A percentile compares a stretch with the other conserved stretches of the same genome.
These are phyloP conservation scores for Phenacoccus solenopsis DNA, from an alignment of 1,140 invertebrate species.

Conservation along the genomic window DNA sequence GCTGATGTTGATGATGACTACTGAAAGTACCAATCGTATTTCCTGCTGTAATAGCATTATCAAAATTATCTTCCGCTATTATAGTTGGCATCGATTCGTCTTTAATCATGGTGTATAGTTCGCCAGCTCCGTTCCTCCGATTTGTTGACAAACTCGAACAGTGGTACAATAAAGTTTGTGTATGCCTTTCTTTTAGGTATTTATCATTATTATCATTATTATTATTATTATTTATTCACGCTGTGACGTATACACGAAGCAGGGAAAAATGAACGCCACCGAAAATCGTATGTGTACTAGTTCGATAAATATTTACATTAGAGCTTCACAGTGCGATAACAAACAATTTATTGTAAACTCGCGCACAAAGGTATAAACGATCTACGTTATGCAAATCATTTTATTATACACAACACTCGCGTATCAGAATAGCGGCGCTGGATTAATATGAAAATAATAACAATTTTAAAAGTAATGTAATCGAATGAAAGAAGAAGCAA, in stretches of 20 bases:
- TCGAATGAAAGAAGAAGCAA: not conserved
- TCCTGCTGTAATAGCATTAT: not conserved
- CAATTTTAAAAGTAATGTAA: not conserved
- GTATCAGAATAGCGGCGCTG: no score
- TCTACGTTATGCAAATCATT: constrained; percentile 6
- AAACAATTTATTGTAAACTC: constrained; percentile 13
- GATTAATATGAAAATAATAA: no score
- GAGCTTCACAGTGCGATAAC: no score
- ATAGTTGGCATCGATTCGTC: not conserved
- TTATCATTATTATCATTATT: no score
- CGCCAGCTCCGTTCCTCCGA: no score
- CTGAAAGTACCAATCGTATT: not conserved
- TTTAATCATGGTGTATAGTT: not conserved
- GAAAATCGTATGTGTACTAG: no score
- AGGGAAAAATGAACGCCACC: not conserved
- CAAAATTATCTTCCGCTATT: not conserved
- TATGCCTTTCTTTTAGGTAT: no score
- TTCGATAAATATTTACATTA: constrained; percentile 5
- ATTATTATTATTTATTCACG: no score
- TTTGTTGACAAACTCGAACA: no score
- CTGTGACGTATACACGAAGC: no score
- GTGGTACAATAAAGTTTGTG: no score
- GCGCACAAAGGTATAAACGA: not conserved
- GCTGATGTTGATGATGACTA: no score
- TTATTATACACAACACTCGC: constrained; percentile 7